Base-by-base conservation (phyloP, 2,888 invertebrate genomes). In the Ormyrus pomaceus region DNA sequence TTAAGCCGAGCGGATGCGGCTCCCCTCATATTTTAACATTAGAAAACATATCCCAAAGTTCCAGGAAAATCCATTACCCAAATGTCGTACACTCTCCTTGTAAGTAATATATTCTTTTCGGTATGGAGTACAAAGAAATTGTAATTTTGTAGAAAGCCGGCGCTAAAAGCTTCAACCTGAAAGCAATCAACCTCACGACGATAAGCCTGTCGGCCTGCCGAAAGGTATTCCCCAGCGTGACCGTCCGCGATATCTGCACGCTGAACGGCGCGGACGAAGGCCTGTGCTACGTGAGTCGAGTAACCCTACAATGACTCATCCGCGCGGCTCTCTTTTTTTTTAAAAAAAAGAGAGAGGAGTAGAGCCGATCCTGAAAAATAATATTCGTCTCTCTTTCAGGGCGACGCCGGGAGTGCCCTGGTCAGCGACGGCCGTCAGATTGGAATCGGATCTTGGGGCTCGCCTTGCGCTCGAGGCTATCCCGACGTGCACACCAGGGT, bases 281-380 rank as follows among this genome's bases (percentile, higher is more conserved):
- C 0, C 93, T 94, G 83, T 94, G 94, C 84, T 93, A 93, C 85
- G 94, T 93, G 86, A 92, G 93, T 88, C 71, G 53, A n/a, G 6
- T 19, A n/a, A 53, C 11, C 53, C 11, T 53, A 2, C 53, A 53
- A 2, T 53, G 53, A 53, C 53, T 9, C 8, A 53, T 9, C 10
- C 9, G 5, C 2, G 53, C 53, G 5, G 10, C 53, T 9, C 10
- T 9, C 10, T 2, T 53, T 34, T n/a, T 58, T 58, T 58, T 11
- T 58, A 8, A 2, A 9, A n/a, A n/a, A n/a, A n/a, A n/a, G 6
- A n/a, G n/a, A n/a, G 48, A 6, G 10, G 4, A 45, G 45, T 46
- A 34, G 34, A 34, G 34, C 34, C 34, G 34, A 34, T 34, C 34
- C 4, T 34, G 34, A 34, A 34, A 34, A 34, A 34, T 34, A 34